phyloP scores from a whole-genome alignment of 2,797 vertebrate genomes.

The Gallirallus australis region DNA sequence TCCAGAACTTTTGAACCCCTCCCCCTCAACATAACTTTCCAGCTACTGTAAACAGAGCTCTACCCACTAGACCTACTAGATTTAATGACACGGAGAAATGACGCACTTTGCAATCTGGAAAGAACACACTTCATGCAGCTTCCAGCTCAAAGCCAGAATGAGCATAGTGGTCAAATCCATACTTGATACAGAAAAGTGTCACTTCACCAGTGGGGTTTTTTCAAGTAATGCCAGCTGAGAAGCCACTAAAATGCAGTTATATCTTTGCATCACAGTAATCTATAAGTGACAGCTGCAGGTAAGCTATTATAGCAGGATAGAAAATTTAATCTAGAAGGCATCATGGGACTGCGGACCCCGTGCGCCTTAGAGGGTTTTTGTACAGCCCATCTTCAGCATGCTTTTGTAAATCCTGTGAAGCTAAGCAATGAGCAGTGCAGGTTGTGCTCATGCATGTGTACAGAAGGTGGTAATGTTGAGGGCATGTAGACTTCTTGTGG shows the following conservation, averaged over 20 bases:
- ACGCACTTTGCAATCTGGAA: not conserved
- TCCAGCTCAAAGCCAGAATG: not conserved
- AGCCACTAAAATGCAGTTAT: not conserved
- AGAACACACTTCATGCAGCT: not conserved
- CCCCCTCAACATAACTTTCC: not conserved
- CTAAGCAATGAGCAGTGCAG: not conserved
- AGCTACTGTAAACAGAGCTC: not conserved
- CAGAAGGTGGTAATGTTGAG: not conserved
- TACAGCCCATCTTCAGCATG: rapidly evolving
- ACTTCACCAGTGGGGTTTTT: not conserved
- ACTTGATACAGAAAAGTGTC: not conserved
- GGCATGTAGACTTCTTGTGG: rapidly evolving
- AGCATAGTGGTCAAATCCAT: not conserved
- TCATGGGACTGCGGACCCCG: not conserved
- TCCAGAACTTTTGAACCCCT: not conserved
- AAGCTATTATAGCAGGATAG: not conserved
- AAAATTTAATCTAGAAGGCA: not conserved
- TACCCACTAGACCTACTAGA: not conserved
- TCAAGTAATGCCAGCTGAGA: not conserved
- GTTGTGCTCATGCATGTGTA: not conserved
- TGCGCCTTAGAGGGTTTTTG: not conserved
- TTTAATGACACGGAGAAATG: not conserved
- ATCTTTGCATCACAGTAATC: not conserved
- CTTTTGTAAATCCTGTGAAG: not conserved
- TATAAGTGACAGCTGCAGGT: not conserved